Evolutionary conservation across 2,113 vertebrate species (phyloP).

Genomic region (Bambusicola thoracicus): DNA sequence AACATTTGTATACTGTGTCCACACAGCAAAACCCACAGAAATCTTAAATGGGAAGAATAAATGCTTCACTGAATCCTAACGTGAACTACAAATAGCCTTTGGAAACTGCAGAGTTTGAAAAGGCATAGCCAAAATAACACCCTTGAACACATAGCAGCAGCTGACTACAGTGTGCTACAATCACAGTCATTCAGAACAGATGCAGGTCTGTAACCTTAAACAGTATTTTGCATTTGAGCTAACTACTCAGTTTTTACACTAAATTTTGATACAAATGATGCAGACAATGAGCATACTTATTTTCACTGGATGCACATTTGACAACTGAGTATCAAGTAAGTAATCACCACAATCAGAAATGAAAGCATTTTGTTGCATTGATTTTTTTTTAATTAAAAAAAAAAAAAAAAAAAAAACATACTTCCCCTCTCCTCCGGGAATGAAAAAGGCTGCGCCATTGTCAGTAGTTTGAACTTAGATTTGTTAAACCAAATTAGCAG

Average conservation of each 20-base stretch:
- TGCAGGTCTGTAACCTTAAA: background rate
- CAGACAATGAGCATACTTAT: background rate
- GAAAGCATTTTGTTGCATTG: constrained; percentile 23
- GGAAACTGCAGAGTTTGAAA: background rate
- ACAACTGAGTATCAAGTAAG: constrained; percentile 26
- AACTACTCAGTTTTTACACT: background rate
- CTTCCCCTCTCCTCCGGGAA: constrained; percentile 30
- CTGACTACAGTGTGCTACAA: background rate
- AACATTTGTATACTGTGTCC: background rate
- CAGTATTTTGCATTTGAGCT: background rate
- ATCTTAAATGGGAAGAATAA: background rate
- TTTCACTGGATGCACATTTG: background rate
- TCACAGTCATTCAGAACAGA: background rate
- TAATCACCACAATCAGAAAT: constrained; percentile 1
- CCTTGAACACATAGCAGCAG: background rate
- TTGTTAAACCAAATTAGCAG: constrained; percentile 72
- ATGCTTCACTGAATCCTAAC: background rate
- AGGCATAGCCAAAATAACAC: background rate
- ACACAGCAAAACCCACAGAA: background rate
- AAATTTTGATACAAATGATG: background rate
- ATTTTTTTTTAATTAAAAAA: background rate
- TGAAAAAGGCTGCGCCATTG: constrained; percentile 59
- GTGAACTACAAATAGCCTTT: background rate
- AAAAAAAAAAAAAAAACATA: background rate
- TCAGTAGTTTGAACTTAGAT: constrained; percentile 62